Evolutionary conservation across 2,888 invertebrate genomes (phyloP), one percentile per base, ranked within the genome.

Genomic region (Branchellion lobata): DNA sequence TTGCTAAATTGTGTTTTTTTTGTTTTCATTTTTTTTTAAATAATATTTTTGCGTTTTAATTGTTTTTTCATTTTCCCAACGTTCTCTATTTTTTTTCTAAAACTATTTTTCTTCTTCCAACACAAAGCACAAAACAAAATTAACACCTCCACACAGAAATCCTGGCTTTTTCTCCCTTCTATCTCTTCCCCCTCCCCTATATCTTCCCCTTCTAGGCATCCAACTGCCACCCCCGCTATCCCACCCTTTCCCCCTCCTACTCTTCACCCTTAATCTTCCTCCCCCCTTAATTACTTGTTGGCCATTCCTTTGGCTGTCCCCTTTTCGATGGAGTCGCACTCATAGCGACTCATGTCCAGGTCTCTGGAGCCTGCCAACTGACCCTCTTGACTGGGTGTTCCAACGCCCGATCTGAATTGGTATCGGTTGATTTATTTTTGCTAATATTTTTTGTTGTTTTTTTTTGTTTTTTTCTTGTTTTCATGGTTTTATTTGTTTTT

Each of bases 351-450:
- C 18, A 31, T n/a, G 34, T 77, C 77, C 53, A 61, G 31, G 8
- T 65, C 77, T 14, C 80, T 78, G 33, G 79, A 78, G 1, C 81
- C 82, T 14, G 76, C 80, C 29, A 81, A 78, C 24, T 65, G 79
- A 24, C 68, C 21, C 24, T 57, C 61, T n/a, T 14, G 5, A n/a
- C 11, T 24, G 3, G 61, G 61, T 57, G 61, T 57, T 18, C n/a
- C 61, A n/a, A 40, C 8, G 8, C 40, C 40, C 40, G 40, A 40
- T 40, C 40, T 40, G 40, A n/a, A n/a, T n/a, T n/a, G n/a, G n/a
- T n/a, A n/a, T n/a, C n/a, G n/a, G n/a, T n/a, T n/a, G n/a, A n/a
- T n/a, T n/a, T n/a, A n/a, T n/a, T n/a, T n/a, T n/a, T n/a, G n/a
- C 14, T 40, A 8, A 40, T 40, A 14, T 40, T 40, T 40, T 40